Base-by-base conservation (phyloP, 1,140 invertebrate species). In the Orchesella cincta region DNA sequence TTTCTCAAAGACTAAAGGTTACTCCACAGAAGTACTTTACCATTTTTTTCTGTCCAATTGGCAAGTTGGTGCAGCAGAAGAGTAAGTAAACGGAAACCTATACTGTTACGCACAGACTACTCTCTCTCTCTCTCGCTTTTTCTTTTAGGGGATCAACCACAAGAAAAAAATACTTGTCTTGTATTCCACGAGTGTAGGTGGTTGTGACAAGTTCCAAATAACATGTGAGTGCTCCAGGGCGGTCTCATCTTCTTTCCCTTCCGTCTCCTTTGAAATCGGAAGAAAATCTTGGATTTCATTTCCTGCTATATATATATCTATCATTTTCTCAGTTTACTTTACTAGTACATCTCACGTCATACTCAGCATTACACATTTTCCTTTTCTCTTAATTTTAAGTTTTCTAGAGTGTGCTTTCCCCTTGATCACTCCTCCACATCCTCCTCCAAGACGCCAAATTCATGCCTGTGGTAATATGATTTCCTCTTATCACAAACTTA, bases 401-500 rank as follows among this genome's bases (percentile, higher is more conserved):
- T n/a, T n/a, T n/a, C n/a, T n/a, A n/a, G n/a, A 46, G 39, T 46
- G 18, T 46, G 39, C 18, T 18, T 18, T 46, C 5, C 39, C 5
- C 39, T 46, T 46, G 39, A 8, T 8, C 39, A 46, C 18, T 46
- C 18, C 18, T 18, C 39, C 18, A 46, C 39, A 46, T 46, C 39
- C 39, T 46, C 39, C 18, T 46, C 39, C 39, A 46, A 46, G 39
- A 46, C 18, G 39, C 39, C 39, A 46, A 57, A 57, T 57, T n/a
- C 12, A 57, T 57, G 52, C 52, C 52, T 57, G 52, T 23, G 23
- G 52, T 57, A 57, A 57, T 57, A 57, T 57, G 52, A 57, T 57
- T 57, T 57, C 52, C 52, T 57, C 52, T 57, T 57, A 57, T 57
- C 52, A 57, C 14, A 57, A 57, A 12, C 52, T 57, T 57, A n/a